Percentiles rank a stretch among this genome's conserved stretches.
These are phyloP conservation scores for Lagocephalus sceleratus DNA, from an alignment of 2,797 vertebrate species.

Conservation along the genomic window DNA sequence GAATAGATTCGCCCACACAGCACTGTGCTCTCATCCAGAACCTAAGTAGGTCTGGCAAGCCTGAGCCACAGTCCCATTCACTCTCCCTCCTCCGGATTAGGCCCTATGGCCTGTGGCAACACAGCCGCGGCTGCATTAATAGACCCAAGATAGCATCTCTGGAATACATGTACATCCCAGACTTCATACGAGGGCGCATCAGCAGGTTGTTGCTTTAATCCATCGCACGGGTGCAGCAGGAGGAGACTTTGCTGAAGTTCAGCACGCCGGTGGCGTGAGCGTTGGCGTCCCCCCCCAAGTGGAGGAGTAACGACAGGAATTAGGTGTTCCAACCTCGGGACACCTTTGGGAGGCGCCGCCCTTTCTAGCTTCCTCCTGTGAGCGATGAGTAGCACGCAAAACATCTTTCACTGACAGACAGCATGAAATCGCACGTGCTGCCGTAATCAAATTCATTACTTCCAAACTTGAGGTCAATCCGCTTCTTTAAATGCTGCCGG, in stretches of 20 bases:
- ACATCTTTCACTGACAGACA: slow-evolving; percentile 55
- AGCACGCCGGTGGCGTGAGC: background rate
- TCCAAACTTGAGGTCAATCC: slow-evolving; percentile 61
- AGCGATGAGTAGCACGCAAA: slow-evolving; percentile 36
- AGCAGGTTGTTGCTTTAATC: slow-evolving; percentile 56
- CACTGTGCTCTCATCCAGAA: slow-evolving; percentile 77
- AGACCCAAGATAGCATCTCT: slow-evolving; percentile 62
- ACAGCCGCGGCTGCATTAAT: slow-evolving; percentile 59
- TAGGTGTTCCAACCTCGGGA: slow-evolving; percentile 4
- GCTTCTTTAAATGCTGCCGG: slow-evolving; percentile 61
- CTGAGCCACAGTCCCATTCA: slow-evolving; percentile 68
- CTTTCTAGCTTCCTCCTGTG: slow-evolving; percentile 21
- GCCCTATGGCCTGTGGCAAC: slow-evolving; percentile 48
- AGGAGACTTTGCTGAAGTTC: slow-evolving; percentile 21
- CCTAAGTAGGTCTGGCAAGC: slow-evolving; percentile 76
- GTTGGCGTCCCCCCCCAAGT: slow-evolving; percentile 6
- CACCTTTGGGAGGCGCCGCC: slow-evolving; percentile 40
- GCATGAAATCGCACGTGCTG: slow-evolving; percentile 59
- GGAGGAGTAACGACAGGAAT: slow-evolving; percentile 5
- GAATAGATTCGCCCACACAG: slow-evolving; percentile 79
- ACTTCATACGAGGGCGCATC: slow-evolving; percentile 42
- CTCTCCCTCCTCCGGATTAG: slow-evolving; percentile 71
- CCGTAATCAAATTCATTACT: slow-evolving; percentile 66
- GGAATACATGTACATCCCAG: slow-evolving; percentile 42
- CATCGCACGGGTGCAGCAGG: slow-evolving; percentile 24